phyloP scores from a whole-genome alignment of 2,113 vertebrate genomes.

The Sapajus apella region DNA sequence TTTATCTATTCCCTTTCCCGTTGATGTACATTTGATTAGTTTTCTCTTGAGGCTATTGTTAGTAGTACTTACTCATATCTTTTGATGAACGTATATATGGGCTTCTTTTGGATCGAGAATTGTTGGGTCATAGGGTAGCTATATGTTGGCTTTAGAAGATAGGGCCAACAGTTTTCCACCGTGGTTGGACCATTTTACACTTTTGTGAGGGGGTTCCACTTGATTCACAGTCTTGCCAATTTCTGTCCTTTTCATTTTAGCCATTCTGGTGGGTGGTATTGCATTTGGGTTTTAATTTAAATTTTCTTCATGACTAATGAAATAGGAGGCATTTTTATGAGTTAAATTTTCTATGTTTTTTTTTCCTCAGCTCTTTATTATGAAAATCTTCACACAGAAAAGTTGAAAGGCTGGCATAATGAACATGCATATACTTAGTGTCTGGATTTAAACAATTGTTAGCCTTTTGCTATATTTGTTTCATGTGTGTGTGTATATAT shows the following conservation, averaged over 20 bases:
- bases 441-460: background rate
- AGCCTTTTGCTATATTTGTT: background rate
- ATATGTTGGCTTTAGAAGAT: background rate
- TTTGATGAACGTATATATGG: background rate
- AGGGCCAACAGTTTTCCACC: background rate
- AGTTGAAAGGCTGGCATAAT: constrained; percentile 9
- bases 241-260: background rate
- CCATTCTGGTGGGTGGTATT: background rate
- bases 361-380: constrained; percentile 8
- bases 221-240: background rate
- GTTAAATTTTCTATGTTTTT: background rate
- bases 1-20: background rate
- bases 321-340: background rate
- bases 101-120: background rate
- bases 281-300: constrained; percentile 6
- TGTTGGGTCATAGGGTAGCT: background rate
- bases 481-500: background rate
- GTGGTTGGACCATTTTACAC: background rate
- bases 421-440: background rate
- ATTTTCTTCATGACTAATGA: constrained; percentile 30
- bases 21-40: background rate
- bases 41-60: background rate
- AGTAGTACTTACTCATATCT: background rate
- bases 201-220: background rate
- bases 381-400: constrained; percentile 12